Conservation (phyloP, 1,140 invertebrate species). For the Rhagoletis pomonella region DNA sequence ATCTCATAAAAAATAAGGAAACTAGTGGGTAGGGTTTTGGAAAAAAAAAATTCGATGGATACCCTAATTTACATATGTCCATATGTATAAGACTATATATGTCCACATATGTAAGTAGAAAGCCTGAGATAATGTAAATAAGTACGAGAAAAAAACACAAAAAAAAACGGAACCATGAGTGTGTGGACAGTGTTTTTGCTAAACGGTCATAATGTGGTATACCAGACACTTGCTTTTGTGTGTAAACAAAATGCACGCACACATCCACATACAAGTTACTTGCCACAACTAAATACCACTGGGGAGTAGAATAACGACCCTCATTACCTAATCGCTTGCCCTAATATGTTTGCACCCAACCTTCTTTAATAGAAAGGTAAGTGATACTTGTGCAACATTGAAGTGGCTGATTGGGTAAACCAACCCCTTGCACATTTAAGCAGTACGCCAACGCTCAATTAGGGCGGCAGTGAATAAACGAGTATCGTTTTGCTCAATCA, state of each 20-base stretch:
- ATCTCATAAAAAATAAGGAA: too few relatives aligned
- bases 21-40: too few relatives aligned
- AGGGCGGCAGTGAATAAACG: neutral
- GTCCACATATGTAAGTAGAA: neutral
- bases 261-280: neutral
- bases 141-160: too few relatives aligned
- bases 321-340: neutral
- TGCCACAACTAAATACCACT: neutral
- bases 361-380: neutral
- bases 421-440: neutral
- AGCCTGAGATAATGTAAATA: neutral
- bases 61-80: too few relatives aligned
- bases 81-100: neutral
- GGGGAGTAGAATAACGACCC: neutral
- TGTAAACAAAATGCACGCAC: neutral
- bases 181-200: neutral
- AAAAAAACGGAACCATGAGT: neutral
- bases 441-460: neutral
- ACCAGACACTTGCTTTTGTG: neutral
- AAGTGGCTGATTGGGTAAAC: conserved; percentile 11
- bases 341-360: neutral
- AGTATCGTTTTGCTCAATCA: conserved; percentile 8
- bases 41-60: too few relatives aligned
- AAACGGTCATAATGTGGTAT: conserved; percentile 18
- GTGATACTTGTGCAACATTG: neutral